Conservation (phyloP, 2,888 invertebrate genomes). For the Odontothrips loti region DNA sequence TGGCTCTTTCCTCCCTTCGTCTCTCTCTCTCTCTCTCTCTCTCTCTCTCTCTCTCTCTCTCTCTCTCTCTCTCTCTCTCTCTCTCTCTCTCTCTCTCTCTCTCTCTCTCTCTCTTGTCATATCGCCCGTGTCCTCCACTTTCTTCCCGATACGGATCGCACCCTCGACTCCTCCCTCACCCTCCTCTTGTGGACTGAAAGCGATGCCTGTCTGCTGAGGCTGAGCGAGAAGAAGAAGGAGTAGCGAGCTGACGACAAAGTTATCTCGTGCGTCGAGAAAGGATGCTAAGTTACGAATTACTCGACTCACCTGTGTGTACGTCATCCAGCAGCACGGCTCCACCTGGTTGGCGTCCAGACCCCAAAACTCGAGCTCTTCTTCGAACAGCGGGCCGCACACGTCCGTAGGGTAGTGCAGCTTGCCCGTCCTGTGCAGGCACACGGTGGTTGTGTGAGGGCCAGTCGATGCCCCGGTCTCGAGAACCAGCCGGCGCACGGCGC, state of each 20-base stretch:
- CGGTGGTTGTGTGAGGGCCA: background rate
- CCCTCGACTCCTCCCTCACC: background rate
- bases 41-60: constrained; percentile 18
- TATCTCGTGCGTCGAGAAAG: too few species aligned
- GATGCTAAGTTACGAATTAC: too few species aligned
- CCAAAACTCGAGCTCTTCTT: constrained; percentile 96
- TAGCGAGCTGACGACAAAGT: background rate
- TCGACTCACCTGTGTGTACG: constrained; percentile 57
- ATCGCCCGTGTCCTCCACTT: too few species aligned
- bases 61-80: constrained; percentile 11
- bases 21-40: constrained; percentile 18
- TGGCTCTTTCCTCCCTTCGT: background rate
- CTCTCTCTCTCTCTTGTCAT: background rate
- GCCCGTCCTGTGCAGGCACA: constrained; percentile 62
- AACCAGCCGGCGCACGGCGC: background rate
- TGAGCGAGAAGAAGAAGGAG: too few species aligned
- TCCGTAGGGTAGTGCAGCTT: constrained; percentile 94
- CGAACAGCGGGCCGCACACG: constrained; percentile 92
- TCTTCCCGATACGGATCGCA: too few species aligned
- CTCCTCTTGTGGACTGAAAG: too few species aligned
- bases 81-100: constrained; percentile 1
- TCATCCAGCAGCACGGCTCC: constrained; percentile 98
- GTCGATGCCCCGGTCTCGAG: background rate
- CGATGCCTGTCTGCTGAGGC: too few species aligned
- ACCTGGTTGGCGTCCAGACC: constrained; percentile 96